phyloP scores from a whole-genome alignment of 2,888 invertebrate species.

The Drosophila monieri region DNA sequence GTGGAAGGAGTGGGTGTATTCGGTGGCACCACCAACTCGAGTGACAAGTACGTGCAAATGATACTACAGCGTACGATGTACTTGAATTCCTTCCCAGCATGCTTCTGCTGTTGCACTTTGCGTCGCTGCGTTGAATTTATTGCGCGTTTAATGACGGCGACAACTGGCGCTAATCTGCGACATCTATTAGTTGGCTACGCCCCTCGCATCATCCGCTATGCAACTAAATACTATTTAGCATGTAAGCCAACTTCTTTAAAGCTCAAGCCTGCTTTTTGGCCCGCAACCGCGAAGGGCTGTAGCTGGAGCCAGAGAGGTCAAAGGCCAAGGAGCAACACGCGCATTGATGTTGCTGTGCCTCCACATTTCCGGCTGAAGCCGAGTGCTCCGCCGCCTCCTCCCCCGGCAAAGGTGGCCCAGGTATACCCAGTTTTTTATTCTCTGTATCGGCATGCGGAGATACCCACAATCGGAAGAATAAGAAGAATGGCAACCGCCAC shows the following conservation, averaged over 20 bases:
- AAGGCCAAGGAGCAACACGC: conserved; percentile 61
- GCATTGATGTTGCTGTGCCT: conserved; percentile 35
- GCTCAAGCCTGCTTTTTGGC: neutral
- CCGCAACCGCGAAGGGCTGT: too few species aligned
- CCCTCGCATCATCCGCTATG: conserved; percentile 2
- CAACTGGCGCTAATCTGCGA: conserved; percentile 42
- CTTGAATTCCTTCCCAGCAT: conserved; percentile 54
- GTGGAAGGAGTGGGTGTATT: neutral
- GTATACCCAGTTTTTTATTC: conserved; percentile 2
- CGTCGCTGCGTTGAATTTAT: conserved; percentile 66
- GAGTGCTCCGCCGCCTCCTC: conserved; percentile 16
- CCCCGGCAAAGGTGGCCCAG: neutral
- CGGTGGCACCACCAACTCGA: conserved; percentile 40
- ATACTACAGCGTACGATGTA: conserved; percentile 76
- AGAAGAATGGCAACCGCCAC: conserved; percentile 33
- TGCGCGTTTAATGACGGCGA: conserved; percentile 71
- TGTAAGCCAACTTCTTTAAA: neutral
- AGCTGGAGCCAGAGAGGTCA: conserved; percentile 11
- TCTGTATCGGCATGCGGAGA: conserved; percentile 62
- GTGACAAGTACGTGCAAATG: conserved; percentile 80
- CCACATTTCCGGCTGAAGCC: conserved; percentile 35
- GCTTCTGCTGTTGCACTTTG: conserved; percentile 35
- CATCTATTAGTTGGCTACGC: conserved; percentile 32
- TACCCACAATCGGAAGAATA: conserved; percentile 44
- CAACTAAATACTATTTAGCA: too few species aligned